Base-by-base conservation (phyloP, 2,113 vertebrate genomes). In the Pterocles burchelli region DNA sequence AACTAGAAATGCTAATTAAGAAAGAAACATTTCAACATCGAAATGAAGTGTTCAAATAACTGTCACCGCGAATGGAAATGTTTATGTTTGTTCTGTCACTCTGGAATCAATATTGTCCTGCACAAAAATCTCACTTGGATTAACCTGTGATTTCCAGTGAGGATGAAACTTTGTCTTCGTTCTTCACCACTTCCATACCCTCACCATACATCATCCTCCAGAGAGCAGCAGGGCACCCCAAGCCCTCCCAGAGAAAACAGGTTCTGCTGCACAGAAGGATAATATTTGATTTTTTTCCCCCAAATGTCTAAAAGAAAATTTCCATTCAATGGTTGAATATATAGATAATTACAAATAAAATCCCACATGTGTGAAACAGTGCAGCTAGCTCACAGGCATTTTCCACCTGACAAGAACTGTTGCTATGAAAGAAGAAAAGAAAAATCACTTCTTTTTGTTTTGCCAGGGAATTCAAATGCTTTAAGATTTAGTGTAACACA, bases 401-500 rank as follows among this genome's bases (percentile, higher is more conserved):
- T 51, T 7, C 87, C 87, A 45, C 84, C 84, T 58, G 84, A 72
- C 77, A 61, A 4, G 49, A 51, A 24, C 24, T 7, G 29, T 5
- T 61, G 29, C 1, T 5, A 2, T 8, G 28, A n/a, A 93, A 79
- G 85, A 70, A 57, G 85, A 13, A 36, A 21, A 88, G 90, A 94
- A 89, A 90, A 91, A 96, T 90, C 59, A 1, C 71, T 77, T 91
- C 62, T 70, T 74, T 88, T 91, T 51, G n/a, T 96, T 90, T 85
- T 85, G 68, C 85, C 85, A 90, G 75, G 82, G 63, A 94, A 96
- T 94, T 93, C 85, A 90, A 88, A 95, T 70, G 78, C 82, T 85
- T 34, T 34, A 36, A 96, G 94, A 96, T 97, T 96, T 94, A 95
- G 88, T 91, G 78, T 86, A 95, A 93, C 91, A 83, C 71, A 6